Conservation (phyloP, 2,113 vertebrate genomes). For the Sturnus vulgaris region DNA sequence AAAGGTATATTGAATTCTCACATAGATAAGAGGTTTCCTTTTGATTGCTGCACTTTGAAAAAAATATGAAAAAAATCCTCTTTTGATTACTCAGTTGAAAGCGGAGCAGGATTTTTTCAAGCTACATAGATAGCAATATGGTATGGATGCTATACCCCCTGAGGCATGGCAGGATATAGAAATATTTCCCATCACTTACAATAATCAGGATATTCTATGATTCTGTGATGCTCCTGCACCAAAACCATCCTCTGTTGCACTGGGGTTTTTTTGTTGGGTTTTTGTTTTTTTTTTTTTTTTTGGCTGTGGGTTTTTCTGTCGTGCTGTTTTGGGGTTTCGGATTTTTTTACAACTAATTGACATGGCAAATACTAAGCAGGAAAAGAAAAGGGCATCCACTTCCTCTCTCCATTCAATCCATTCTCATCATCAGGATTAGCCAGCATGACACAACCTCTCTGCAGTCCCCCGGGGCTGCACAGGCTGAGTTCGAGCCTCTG, state of each 20-base stretch:
- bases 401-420: slow-evolving; percentile 64
- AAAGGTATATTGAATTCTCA: slow-evolving; percentile 10
- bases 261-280: background rate
- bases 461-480: slow-evolving; percentile 8
- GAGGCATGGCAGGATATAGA: background rate
- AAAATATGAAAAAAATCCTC: background rate
- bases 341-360: slow-evolving; percentile 1
- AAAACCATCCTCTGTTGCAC: background rate
- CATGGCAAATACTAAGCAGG: slow-evolving; percentile 39
- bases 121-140: background rate
- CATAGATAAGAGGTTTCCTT: background rate
- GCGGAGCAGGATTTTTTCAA: background rate
- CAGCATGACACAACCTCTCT: slow-evolving; percentile 46
- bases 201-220: background rate
- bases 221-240: background rate
- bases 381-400: slow-evolving; percentile 57
- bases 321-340: background rate
- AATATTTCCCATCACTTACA: background rate
- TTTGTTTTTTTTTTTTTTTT: background rate
- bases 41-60: background rate
- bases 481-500: slow-evolving; percentile 22
- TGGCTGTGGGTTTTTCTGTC: background rate
- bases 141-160: background rate
- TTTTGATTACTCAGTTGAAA: slow-evolving; percentile 30
- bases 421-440: slow-evolving; percentile 57